Percentiles rank a stretch among this genome's conserved stretches.
phyloP scores from a whole-genome alignment of 2,888 invertebrate species.

The Podotricha telesiphe region DNA sequence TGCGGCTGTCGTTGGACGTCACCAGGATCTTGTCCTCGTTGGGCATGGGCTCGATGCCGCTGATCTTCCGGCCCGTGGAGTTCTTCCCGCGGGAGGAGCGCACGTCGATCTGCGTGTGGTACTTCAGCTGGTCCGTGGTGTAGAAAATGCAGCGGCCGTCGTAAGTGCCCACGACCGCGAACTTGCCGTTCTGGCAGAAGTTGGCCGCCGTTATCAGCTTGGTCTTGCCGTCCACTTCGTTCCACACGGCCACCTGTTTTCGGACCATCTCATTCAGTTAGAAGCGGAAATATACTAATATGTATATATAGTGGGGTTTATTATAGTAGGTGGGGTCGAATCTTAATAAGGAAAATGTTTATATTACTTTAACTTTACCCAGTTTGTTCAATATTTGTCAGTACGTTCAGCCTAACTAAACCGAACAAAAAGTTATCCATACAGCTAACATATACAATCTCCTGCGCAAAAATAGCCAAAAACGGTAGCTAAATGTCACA shows the following conservation, averaged over 20 bases:
- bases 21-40: slow-evolving; percentile 97
- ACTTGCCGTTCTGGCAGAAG: slow-evolving; percentile 98
- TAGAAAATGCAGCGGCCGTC: slow-evolving; percentile 99
- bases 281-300: no score
- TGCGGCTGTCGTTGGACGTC: slow-evolving; percentile 98
- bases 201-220: slow-evolving; percentile 98
- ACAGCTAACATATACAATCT: no score
- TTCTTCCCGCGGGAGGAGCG: slow-evolving; percentile 97
- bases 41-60: slow-evolving; percentile 98
- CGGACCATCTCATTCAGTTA: no score
- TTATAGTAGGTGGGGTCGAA: no score
- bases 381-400: no score
- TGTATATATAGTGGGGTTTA: no score
- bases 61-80: slow-evolving; percentile 96
- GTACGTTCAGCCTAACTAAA: no score
- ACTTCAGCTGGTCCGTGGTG: slow-evolving; percentile 98
- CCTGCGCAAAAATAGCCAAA: no score
- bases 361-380: no score
- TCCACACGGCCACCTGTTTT: slow-evolving; percentile 96
- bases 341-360: no score
- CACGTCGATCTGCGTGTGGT: slow-evolving; percentile 98
- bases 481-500: no score
- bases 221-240: slow-evolving; percentile 96
- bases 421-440: no score
- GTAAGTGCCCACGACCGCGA: slow-evolving; percentile 98